These are phyloP conservation scores for Grus americana DNA, from an alignment of 2,113 vertebrate genomes.

Conservation along the genomic window DNA sequence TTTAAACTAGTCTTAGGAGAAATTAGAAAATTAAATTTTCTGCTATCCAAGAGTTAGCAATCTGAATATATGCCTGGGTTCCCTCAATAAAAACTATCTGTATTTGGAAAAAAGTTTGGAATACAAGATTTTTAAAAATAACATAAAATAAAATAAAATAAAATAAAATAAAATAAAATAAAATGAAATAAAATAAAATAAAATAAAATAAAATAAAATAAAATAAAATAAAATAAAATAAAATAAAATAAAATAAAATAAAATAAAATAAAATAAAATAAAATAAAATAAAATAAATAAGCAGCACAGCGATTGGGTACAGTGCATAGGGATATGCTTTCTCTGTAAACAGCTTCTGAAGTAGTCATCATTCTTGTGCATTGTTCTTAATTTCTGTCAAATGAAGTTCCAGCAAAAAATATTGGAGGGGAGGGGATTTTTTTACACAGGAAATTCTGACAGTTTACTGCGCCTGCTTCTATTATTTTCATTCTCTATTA, in stretches of 20 bases:
- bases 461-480: neutral
- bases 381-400: neutral
- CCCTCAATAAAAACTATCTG: neutral
- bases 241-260: neutral
- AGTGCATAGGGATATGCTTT: neutral
- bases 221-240: no score
- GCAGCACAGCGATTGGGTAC: neutral
- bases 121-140: neutral
- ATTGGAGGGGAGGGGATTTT: accelerated
- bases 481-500: neutral
- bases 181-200: no score
- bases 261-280: neutral
- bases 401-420: neutral
- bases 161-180: neutral
- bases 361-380: neutral
- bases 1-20: neutral
- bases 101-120: neutral
- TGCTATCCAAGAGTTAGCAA: no score
- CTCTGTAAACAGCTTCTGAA: neutral
- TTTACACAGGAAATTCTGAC: neutral
- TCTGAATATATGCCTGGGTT: accelerated
- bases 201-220: no score
- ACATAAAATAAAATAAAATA: neutral
- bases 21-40: neutral
- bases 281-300: no score